A percentile compares a stretch with the other conserved stretches of the same genome.
These are phyloP conservation scores for Synanceia verrucosa DNA, from an alignment of 2,797 vertebrate species.

Conservation along the genomic window DNA sequence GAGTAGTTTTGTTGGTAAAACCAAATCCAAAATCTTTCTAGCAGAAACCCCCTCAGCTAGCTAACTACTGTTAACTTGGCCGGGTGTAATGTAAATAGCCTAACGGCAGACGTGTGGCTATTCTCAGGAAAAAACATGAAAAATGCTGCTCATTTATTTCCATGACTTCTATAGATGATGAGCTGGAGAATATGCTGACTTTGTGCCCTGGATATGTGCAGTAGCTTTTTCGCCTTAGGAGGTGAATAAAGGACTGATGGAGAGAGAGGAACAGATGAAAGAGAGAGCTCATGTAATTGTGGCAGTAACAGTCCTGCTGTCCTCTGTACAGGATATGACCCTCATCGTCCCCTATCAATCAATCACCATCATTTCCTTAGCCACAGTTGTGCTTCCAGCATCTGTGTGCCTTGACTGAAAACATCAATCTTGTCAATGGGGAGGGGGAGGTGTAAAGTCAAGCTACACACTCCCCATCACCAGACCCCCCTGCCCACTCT, in stretches of 20 bases:
- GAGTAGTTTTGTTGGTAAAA: too few species aligned
- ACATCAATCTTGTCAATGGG: conserved; percentile 39
- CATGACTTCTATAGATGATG: neutral
- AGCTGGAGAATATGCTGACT: neutral
- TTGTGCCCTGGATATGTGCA: neutral
- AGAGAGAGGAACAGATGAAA: conserved; percentile 33
- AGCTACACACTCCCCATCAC: neutral
- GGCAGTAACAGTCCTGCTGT: conserved; percentile 46
- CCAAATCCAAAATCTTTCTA: too few species aligned
- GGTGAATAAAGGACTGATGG: conserved; percentile 20
- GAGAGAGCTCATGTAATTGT: conserved; percentile 35
- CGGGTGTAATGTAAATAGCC: too few species aligned
- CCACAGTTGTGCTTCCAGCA: conserved; percentile 48
- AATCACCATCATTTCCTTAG: conserved; percentile 61
- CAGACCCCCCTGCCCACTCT: conserved; percentile 4
- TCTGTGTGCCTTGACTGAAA: conserved; percentile 43
- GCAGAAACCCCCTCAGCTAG: too few species aligned
- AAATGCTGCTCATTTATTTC: neutral
- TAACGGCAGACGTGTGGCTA: too few species aligned
- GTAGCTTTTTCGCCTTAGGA: neutral
- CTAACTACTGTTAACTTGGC: too few species aligned
- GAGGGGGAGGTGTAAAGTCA: conserved; percentile 23
- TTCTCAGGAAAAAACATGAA: neutral
- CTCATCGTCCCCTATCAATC: conserved; percentile 53
- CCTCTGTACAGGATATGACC: conserved; percentile 63